Evolutionary conservation across 2,797 vertebrate genomes (phyloP).

Genomic region (Bradypodion ventrale): DNA sequence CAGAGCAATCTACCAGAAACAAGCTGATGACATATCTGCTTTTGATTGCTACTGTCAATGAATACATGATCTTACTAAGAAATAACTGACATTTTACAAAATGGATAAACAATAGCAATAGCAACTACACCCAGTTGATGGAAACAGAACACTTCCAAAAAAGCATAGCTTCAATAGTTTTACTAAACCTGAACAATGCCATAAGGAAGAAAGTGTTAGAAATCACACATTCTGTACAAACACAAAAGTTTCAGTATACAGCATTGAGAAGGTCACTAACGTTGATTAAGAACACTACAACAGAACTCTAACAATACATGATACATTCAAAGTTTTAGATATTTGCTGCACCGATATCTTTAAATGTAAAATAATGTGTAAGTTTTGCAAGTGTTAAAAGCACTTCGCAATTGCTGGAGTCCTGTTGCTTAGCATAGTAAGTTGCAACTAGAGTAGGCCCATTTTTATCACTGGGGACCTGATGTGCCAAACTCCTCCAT

Average conservation of each 20-base stretch:
- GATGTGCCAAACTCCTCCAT: no score
- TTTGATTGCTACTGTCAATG: background rate
- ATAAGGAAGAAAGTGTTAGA: slow-evolving; percentile 66
- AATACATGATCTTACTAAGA: no score
- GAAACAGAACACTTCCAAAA: slow-evolving; percentile 29
- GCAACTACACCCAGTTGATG: no score
- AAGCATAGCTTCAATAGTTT: slow-evolving; percentile 55
- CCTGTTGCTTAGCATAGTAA: no score
- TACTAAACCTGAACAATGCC: slow-evolving; percentile 51
- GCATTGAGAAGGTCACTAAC: slow-evolving; percentile 63
- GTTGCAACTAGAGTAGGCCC: no score
- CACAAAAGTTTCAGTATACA: slow-evolving; percentile 57
- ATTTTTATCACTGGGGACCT: no score
- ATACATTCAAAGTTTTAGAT: slow-evolving; percentile 15
- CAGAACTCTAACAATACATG: slow-evolving; percentile 24
- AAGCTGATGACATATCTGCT: background rate
- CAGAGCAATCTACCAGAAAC: slow-evolving; percentile 51
- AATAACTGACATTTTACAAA: background rate
- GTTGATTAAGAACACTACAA: slow-evolving; percentile 59
- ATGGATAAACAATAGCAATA: no score
- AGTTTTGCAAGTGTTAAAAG: background rate
- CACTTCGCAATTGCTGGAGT: background rate
- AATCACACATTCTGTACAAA: slow-evolving; percentile 64
- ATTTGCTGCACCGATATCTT: slow-evolving; percentile 22
- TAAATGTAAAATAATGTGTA: slow-evolving; percentile 17